These are phyloP conservation scores for Calyptomena viridis DNA, from an alignment of 2,113 vertebrate genomes.

Conservation along the genomic window DNA sequence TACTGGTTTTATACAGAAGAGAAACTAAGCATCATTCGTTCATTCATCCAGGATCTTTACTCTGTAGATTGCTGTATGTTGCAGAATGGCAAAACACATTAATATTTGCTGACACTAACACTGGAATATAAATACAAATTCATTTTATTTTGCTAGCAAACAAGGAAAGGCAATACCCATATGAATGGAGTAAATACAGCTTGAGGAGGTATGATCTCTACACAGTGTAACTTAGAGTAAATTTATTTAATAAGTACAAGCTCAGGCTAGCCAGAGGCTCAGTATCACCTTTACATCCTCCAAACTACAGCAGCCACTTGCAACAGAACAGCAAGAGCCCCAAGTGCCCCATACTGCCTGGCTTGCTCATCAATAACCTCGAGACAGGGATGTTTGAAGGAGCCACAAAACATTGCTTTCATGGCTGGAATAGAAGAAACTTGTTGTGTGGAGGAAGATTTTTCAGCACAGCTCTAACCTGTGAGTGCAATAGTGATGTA, in stretches of 20 bases:
- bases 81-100: not conserved
- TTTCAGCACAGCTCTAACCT: not conserved
- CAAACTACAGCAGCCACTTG: not conserved
- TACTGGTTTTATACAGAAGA: not conserved
- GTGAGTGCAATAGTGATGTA: fast-evolving
- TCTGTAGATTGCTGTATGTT: not conserved
- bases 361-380: fast-evolving
- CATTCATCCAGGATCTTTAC: not conserved
- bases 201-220: not conserved
- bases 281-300: not conserved
- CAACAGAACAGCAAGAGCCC: not conserved
- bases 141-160: not conserved
- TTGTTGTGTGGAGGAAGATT: not conserved
- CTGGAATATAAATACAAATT: not conserved
- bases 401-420: not conserved
- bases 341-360: not conserved
- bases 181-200: not conserved
- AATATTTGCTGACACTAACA: not conserved
- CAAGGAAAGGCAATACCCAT: not conserved
- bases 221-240: not conserved
- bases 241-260: not conserved
- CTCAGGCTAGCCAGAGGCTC: not conserved
- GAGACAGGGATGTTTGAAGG: not conserved
- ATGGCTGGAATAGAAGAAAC: not conserved
- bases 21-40: not conserved